These are phyloP conservation scores for Drosophila ohnishii DNA, from an alignment of 1,140 invertebrate species.

Conservation along the genomic window DNA sequence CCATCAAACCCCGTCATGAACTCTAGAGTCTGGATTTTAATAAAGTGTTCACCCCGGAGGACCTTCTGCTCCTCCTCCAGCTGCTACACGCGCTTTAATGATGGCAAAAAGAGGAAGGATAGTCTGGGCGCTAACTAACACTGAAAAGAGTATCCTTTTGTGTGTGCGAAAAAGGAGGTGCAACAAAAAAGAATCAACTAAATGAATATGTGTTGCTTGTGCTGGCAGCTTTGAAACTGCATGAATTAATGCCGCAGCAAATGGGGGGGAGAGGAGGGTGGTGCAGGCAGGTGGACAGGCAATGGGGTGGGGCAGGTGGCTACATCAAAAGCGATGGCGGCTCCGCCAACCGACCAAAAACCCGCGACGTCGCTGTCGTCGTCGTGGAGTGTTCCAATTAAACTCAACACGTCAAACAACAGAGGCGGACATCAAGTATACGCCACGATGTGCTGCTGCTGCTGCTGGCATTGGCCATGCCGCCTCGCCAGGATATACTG, in stretches of 20 bases:
- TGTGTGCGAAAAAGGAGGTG: constrained; percentile 40
- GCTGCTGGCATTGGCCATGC: constrained; percentile 50
- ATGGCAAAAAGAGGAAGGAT: constrained; percentile 32
- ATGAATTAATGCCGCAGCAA: constrained; percentile 71
- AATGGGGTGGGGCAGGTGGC: constrained; percentile 27
- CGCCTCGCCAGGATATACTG: constrained; percentile 37
- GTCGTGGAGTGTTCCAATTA: constrained; percentile 74
- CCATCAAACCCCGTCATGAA: constrained; percentile 52
- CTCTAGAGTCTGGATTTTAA: constrained; percentile 67
- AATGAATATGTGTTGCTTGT: constrained; percentile 46
- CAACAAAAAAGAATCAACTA: constrained; percentile 53
- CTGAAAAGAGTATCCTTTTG: constrained; percentile 48
- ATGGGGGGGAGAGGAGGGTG: background rate
- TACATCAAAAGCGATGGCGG: constrained; percentile 63
- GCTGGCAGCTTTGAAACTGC: constrained; percentile 60
- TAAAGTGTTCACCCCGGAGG: constrained; percentile 39
- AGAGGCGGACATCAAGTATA: constrained; percentile 69
- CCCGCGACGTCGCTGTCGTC: constrained; percentile 28
- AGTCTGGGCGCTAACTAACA: constrained; percentile 57
- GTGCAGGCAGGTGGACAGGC: constrained; percentile 9
- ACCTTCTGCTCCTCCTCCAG: background rate
- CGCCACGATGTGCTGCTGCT: constrained; percentile 52
- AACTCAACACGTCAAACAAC: constrained; percentile 80
- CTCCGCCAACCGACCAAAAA: constrained; percentile 21
- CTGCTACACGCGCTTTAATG: constrained; percentile 59